phyloP scores from a whole-genome alignment of 2,797 vertebrate genomes.

The Trichosurus vulpecula region DNA sequence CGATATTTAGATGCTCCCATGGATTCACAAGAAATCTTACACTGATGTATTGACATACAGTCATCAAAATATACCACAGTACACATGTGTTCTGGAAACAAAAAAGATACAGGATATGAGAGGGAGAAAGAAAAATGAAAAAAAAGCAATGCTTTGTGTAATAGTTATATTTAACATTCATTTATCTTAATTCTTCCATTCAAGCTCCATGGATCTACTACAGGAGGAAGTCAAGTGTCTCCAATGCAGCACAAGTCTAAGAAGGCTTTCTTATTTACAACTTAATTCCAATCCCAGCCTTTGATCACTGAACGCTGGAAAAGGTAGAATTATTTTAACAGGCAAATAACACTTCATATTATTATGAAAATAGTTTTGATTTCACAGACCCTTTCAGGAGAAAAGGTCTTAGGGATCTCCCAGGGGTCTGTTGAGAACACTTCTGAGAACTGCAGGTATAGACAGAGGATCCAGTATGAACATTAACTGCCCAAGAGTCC shows the following conservation, averaged over 20 bases:
- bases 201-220: not conserved
- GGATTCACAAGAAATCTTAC: slow-evolving; percentile 97
- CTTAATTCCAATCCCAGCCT: not conserved
- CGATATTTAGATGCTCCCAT: slow-evolving; percentile 99
- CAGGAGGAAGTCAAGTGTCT: slow-evolving; percentile 12
- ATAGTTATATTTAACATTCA: not conserved
- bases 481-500: no score
- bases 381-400: not conserved
- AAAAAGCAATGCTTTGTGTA: slow-evolving; percentile 10
- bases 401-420: not conserved
- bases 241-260: not conserved
- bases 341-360: no score
- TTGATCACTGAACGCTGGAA: not conserved
- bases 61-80: slow-evolving; percentile 99
- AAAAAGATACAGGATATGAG: slow-evolving; percentile 16
- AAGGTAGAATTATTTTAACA: not conserved
- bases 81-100: slow-evolving; percentile 94
- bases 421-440: not conserved
- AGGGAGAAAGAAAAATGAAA: slow-evolving; percentile 15
- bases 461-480: no score
- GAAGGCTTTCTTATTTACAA: slow-evolving; percentile 4
- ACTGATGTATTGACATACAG: slow-evolving; percentile 98
- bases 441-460: not conserved
- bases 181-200: slow-evolving; percentile 8
- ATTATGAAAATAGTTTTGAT: no score